Evolutionary conservation across 2,888 invertebrate species (phyloP).

Genomic region (Zhuqinia jingwanae): DNA sequence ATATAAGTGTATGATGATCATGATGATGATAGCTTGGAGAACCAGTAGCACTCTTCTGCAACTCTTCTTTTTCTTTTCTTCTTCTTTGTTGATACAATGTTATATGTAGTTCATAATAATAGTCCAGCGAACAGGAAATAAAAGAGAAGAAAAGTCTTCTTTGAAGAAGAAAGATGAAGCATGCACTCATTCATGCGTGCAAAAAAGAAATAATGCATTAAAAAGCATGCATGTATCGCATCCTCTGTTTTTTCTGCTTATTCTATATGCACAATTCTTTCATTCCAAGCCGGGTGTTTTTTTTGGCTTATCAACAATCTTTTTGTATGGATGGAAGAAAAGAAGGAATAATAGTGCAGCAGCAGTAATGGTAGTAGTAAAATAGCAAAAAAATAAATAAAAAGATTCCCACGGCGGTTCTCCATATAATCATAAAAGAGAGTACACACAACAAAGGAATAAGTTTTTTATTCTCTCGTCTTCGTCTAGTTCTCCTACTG

Average conservation of each 20-base stretch:
- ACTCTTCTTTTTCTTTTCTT: background rate
- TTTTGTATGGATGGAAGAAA: constrained; percentile 5
- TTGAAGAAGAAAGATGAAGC: constrained; percentile 14
- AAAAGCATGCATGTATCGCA: constrained; percentile 31
- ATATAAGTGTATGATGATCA: too few species aligned
- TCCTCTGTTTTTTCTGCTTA: too few species aligned
- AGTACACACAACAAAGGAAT: constrained; percentile 38
- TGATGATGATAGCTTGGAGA: too few species aligned
- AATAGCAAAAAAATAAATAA: constrained; percentile 14
- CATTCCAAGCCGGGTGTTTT: constrained; percentile 32
- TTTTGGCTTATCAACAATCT: constrained; percentile 36
- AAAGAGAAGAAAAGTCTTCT: constrained; percentile 9
- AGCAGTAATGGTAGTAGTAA: constrained; percentile 12
- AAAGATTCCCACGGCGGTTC: constrained; percentile 41
- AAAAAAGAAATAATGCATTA: constrained; percentile 24
- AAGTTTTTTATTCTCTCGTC: background rate
- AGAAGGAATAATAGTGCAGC: background rate
- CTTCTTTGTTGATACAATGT: background rate
- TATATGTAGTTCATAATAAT: background rate
- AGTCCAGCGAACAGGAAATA: background rate
- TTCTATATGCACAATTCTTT: background rate
- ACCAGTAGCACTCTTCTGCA: too few species aligned
- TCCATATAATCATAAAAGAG: constrained; percentile 1
- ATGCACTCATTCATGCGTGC: constrained; percentile 47
- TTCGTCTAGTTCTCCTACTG: background rate